Conservation (phyloP, 2,888 invertebrate species). For the Ceraclea dissimilis region DNA sequence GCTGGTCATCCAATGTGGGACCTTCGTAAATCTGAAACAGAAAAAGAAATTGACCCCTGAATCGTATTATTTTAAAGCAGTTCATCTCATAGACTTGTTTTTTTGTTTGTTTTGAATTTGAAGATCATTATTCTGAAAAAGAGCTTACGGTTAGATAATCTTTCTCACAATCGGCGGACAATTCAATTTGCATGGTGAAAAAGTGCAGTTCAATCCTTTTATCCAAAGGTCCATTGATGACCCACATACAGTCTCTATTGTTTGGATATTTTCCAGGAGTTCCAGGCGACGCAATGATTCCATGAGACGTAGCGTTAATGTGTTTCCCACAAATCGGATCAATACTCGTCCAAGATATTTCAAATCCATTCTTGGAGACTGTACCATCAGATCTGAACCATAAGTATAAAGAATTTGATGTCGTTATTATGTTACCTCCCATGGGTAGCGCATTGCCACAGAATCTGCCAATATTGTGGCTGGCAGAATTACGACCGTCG, state of each 20-base stretch:
- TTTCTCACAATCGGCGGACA: conserved; percentile 39
- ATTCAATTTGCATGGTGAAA: conserved; percentile 68
- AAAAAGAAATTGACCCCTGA: too few relatives aligned
- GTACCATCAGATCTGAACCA: conserved; percentile 74
- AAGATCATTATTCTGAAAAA: not conserved
- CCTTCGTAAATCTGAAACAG: conserved; percentile 49
- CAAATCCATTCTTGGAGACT: conserved; percentile 61
- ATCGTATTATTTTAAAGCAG: too few relatives aligned
- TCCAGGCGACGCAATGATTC: conserved; percentile 77
- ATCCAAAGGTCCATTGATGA: conserved; percentile 53
- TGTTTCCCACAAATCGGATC: conserved; percentile 67
- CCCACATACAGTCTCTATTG: conserved; percentile 80
- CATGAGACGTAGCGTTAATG: conserved; percentile 54
- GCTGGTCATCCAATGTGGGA: conserved; percentile 38
- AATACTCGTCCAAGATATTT: conserved; percentile 71
- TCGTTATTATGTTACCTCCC: conserved; percentile 65
- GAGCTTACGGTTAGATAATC: conserved; percentile 5
- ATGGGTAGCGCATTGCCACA: conserved; percentile 67
- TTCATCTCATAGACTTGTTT: too few relatives aligned
- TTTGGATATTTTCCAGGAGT: conserved; percentile 83
- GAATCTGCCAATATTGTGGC: conserved; percentile 67
- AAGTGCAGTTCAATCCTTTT: conserved; percentile 79
- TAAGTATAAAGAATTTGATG: conserved; percentile 69
- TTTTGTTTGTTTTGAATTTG: too few relatives aligned
- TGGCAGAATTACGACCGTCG: conserved; percentile 70